Evolutionary conservation across 2,888 invertebrate genomes (phyloP).

Genomic region (Liposcelis brunnea): DNA sequence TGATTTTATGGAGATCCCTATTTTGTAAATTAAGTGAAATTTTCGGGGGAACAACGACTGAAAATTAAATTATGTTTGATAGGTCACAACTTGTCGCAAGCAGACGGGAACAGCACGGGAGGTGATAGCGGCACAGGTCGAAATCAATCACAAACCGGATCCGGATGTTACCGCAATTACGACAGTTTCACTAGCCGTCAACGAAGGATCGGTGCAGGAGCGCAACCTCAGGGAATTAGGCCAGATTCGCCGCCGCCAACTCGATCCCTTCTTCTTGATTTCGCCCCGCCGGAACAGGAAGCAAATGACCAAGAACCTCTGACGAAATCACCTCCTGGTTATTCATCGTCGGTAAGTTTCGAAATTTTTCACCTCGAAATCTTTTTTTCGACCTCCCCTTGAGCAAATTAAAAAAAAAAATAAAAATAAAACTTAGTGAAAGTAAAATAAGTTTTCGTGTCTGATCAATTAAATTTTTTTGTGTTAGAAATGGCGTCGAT

Average conservation of each 20-base stretch:
- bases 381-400: slow-evolving; percentile 12
- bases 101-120: slow-evolving; percentile 66
- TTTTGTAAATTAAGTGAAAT: too few species aligned
- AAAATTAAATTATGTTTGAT: too few species aligned
- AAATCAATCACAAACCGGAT: slow-evolving; percentile 53
- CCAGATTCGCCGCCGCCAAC: slow-evolving; percentile 15
- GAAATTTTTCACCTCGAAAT: not conserved
- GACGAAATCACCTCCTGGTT: slow-evolving; percentile 13
- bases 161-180: slow-evolving; percentile 62
- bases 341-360: slow-evolving; percentile 12
- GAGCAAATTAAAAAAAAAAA: not conserved
- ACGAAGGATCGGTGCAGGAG: not conserved
- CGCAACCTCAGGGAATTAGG: slow-evolving; percentile 15
- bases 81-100: slow-evolving; percentile 60
- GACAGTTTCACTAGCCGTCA: slow-evolving; percentile 29
- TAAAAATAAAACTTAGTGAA: too few species aligned
- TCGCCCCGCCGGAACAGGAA: slow-evolving; percentile 11
- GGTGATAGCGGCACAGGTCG: slow-evolving; percentile 33
- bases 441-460: too few species aligned
- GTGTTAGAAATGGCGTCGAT: too few species aligned
- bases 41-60: too few species aligned
- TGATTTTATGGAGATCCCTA: too few species aligned
- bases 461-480: too few species aligned
- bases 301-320: slow-evolving; percentile 13
- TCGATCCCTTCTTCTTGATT: slow-evolving; percentile 17